A percentile compares a stretch with the other conserved stretches of the same genome.
phyloP scores from a whole-genome alignment of 2,888 invertebrate species.

The Trypoxylon attenuatum region DNA sequence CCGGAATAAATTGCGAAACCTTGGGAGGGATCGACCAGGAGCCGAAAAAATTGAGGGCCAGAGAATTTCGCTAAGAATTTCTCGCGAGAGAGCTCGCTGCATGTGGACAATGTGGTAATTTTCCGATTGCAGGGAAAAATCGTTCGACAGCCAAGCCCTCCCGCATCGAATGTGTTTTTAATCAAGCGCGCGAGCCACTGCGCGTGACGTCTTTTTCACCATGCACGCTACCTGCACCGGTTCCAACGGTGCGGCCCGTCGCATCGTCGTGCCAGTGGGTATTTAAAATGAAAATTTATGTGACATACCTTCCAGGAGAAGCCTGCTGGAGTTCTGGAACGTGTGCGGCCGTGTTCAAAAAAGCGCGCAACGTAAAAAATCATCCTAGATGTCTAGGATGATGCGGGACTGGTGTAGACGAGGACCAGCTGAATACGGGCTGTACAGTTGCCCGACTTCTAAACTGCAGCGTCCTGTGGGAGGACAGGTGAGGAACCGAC shows the following conservation, averaged over 20 bases:
- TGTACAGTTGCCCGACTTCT: constrained; percentile 8
- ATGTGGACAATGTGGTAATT: too few species aligned
- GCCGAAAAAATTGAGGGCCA: too few species aligned
- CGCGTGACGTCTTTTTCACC: neutral
- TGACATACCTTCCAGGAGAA: constrained; percentile 9
- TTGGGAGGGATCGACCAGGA: too few species aligned
- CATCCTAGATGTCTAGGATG: constrained; percentile 16
- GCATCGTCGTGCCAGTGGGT: constrained; percentile 24
- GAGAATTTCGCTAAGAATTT: too few species aligned
- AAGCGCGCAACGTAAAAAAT: constrained; percentile 28
- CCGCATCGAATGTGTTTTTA: neutral
- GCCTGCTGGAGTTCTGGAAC: neutral
- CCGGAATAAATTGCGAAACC: too few species aligned
- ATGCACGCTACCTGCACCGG: neutral
- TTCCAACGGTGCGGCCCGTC: constrained; percentile 3
- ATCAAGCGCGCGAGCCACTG: neutral
- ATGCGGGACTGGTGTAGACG: constrained; percentile 23
- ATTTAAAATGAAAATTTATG: constrained; percentile 52
- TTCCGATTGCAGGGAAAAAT: neutral
- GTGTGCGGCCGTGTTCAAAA: neutral
- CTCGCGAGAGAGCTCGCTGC: neutral
- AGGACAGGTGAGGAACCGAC: constrained; percentile 28
- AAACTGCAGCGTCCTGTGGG: constrained; percentile 11
- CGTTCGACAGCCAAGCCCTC: neutral
- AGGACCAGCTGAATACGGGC: constrained; percentile 22